Evolutionary conservation across 2,113 vertebrate species (phyloP).

Genomic region (Seriola rivoliana): DNA sequence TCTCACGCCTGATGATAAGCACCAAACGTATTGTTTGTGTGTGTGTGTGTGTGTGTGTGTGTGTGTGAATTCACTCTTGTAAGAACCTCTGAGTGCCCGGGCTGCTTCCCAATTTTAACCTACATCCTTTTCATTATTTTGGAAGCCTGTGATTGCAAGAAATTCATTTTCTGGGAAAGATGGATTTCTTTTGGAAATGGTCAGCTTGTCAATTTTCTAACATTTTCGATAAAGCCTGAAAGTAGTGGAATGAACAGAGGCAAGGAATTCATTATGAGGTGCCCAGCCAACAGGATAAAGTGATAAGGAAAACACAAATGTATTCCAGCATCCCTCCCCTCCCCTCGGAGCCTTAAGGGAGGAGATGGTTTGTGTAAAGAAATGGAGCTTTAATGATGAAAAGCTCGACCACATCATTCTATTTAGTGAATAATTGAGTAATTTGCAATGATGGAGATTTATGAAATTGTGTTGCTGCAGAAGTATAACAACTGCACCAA

Average conservation of each 20-base stretch:
- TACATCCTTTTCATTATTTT: conserved; percentile 69
- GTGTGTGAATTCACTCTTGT: conserved; percentile 13
- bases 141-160: conserved; percentile 50
- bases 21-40: conserved; percentile 33
- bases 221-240: conserved; percentile 58
- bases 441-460: conserved; percentile 42
- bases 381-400: conserved; percentile 34
- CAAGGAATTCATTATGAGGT: conserved; percentile 76
- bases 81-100: conserved; percentile 13
- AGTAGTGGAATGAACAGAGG: conserved; percentile 44
- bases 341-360: conserved; percentile 11
- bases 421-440: conserved; percentile 31
- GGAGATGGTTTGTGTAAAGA: conserved; percentile 29
- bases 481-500: conserved; percentile 3
- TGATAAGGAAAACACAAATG: conserved; percentile 59
- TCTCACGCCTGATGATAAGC: conserved; percentile 62
- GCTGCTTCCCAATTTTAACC: conserved; percentile 56
- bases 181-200: conserved; percentile 72
- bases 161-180: conserved; percentile 71
- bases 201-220: conserved; percentile 77
- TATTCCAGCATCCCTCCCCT: conserved; percentile 21
- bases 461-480: conserved; percentile 21
- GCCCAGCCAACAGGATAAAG: conserved; percentile 50
- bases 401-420: conserved; percentile 38
- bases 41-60: conserved; percentile 10